Evolutionary conservation across 2,888 invertebrate genomes (phyloP), one percentile per base, ranked within the genome.

Genomic region (Tineola bisselliella): DNA sequence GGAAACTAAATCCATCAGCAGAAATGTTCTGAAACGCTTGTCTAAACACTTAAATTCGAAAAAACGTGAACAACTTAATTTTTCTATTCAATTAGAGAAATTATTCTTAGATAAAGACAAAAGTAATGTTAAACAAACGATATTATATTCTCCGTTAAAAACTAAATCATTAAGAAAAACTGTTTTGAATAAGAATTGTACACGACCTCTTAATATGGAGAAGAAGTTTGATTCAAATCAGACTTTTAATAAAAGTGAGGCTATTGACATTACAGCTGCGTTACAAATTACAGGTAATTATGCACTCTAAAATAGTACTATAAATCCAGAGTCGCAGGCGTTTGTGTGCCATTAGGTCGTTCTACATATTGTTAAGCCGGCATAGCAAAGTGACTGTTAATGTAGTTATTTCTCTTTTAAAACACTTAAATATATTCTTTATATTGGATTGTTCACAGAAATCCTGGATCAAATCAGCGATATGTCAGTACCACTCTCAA

Each of bases 211-310:
- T 11, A 66, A 68, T 15, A 11, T 64, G 1, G 65, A 67, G 8
- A 62, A 64, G 2, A 57, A 25, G 6, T 25, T 44, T 5, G 18
- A 12, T 13, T 48, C 12, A 4, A 19, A 58, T 33, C 19, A 60
- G 30, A 60, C 60, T n/a, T 30, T 30, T 13, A 66, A 66, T 25
- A 71, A 66, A 61, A 73, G 68, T n/a, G 72, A 67, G 61, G 61
- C 75, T 4, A 69, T 79, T 63, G 79, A 83, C 67, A 79, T 76
- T 31, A 70, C 73, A 2, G 76, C 73, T 12, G 80, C 75, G 66
- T 69, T 86, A 60, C 84, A 86, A 67, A 79, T 87, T 62, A 81
- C 84, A 68, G 84, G 86, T 84, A 69, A 61, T n/a, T n/a, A n/a
- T n/a, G n/a, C n/a, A n/a, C n/a, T n/a, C n/a, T n/a, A n/a, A n/a